Percentiles rank a stretch among this genome's conserved stretches.
These are phyloP conservation scores for Cossypha niveicapilla DNA, from an alignment of 2,797 vertebrate genomes.

Conservation along the genomic window DNA sequence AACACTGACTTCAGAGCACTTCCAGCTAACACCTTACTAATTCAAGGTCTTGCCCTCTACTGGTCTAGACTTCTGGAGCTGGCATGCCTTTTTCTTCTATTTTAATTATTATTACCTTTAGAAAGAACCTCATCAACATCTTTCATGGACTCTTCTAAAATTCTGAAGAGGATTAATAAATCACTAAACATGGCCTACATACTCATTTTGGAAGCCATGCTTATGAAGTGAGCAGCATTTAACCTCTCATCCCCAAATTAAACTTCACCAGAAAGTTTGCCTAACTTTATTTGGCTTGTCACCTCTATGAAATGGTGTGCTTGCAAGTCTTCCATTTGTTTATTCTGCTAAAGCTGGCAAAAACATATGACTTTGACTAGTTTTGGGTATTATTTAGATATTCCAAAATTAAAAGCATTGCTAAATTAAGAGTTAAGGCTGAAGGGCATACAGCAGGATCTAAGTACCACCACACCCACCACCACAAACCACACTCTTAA, in stretches of 20 bases:
- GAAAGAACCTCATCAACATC: background rate
- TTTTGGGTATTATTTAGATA: background rate
- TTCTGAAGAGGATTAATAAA: background rate
- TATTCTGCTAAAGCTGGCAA: background rate
- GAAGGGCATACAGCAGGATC: background rate
- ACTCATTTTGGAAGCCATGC: background rate
- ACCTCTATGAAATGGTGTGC: background rate
- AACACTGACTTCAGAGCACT: background rate
- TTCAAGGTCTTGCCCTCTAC: background rate
- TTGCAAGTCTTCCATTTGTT: background rate
- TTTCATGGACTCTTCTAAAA: background rate
- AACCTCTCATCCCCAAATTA: background rate
- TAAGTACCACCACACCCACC: background rate
- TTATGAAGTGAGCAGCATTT: background rate
- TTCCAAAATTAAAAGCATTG: constrained; percentile 1
- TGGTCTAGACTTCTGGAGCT: background rate
- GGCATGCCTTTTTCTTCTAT: background rate
- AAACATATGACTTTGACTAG: background rate
- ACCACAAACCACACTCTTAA: background rate
- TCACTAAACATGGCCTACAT: background rate
- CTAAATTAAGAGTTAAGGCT: constrained; percentile 5
- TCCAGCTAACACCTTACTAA: background rate
- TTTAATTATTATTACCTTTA: background rate
- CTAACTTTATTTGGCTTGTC: constrained; percentile 7
- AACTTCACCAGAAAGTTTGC: background rate